A percentile compares a stretch with the other conserved stretches of the same genome.
These are phyloP conservation scores for Netelia fuscicornis DNA, from an alignment of 2,888 invertebrate genomes.

Conservation along the genomic window DNA sequence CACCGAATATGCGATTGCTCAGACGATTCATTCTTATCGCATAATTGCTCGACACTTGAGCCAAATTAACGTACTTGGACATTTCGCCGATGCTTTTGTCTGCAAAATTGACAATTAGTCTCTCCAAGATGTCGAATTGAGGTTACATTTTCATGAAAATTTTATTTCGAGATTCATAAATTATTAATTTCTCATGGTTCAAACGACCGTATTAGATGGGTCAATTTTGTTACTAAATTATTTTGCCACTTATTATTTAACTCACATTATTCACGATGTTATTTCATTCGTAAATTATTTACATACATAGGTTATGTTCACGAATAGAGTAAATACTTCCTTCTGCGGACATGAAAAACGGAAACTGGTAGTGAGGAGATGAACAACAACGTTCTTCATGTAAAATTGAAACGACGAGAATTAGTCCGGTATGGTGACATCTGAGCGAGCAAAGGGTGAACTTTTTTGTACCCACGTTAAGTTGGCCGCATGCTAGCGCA, in stretches of 20 bases:
- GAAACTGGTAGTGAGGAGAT: not conserved
- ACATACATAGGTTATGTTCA: not conserved
- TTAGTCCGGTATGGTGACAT: not conserved
- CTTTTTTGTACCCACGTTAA: no score
- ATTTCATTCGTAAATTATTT: not conserved
- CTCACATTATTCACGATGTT: not conserved
- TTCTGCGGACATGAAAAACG: not conserved
- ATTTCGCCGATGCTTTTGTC: conserved; percentile 75
- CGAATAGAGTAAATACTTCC: not conserved
- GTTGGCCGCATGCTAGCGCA: no score
- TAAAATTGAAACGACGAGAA: no score
- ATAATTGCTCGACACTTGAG: conserved; percentile 91
- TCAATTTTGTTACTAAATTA: not conserved
- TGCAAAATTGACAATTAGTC: not conserved
- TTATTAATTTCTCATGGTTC: not conserved
- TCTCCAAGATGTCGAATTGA: not conserved
- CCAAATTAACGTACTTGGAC: conserved; percentile 89
- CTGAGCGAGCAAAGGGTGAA: not conserved
- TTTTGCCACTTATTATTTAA: not conserved
- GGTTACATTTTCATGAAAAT: not conserved
- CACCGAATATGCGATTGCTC: conserved; percentile 95
- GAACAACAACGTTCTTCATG: no score
- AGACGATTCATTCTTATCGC: conserved; percentile 94
- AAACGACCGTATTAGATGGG: not conserved
- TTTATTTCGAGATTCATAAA: not conserved